Base-by-base conservation (phyloP, 2,113 vertebrate species). In the Anolis sagrei region DNA sequence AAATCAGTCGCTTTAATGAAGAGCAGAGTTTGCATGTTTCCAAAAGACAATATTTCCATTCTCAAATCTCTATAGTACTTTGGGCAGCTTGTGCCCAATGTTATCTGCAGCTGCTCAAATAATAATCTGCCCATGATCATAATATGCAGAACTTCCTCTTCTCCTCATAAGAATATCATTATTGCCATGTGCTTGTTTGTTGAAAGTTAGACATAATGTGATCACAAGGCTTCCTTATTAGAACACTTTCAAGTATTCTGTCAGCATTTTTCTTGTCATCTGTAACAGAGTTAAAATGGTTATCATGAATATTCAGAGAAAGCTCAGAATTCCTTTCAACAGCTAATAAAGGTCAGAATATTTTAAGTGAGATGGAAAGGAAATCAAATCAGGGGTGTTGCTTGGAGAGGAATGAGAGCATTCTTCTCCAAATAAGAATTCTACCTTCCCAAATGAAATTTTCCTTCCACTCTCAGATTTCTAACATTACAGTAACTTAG, bases 81-180 rank as follows among this genome's bases (percentile, higher is more conserved):
- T n/a, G 78, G 25, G 25, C 32, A n/a, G 2, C 13, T n/a, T 54
- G 18, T n/a, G 58, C 36, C 14, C 32, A 69, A 16, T 18, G 13
- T 58, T 58, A 18, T 58, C 54, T 58, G 54, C 29, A 7, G 25
- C 2, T 74, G 36, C 29, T 69, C 82, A 36, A 1, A 70, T 61
- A 68, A 29, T 44, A 27, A 18, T 18, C 66, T 70, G 61, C 13
- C 29, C 16, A 87, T 89, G 88, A 85, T 88, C 84, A 69, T 2
- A 13, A 79, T 51, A 1, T 44, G 39, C 39, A 44, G 39, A 44
- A 4, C 70, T 84, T 39, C 74, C 83, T 84, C 25, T 82, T 49
- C 49, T 39, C 44, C 81, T 32, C 29, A 34, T 1, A 68, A 39
- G 10, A 36, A 49, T 51, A 25, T 68, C 36, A 64, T 49, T 66